These are phyloP conservation scores for Hofmannophila pseudospretella DNA, from an alignment of 2,888 invertebrate genomes.

Conservation along the genomic window DNA sequence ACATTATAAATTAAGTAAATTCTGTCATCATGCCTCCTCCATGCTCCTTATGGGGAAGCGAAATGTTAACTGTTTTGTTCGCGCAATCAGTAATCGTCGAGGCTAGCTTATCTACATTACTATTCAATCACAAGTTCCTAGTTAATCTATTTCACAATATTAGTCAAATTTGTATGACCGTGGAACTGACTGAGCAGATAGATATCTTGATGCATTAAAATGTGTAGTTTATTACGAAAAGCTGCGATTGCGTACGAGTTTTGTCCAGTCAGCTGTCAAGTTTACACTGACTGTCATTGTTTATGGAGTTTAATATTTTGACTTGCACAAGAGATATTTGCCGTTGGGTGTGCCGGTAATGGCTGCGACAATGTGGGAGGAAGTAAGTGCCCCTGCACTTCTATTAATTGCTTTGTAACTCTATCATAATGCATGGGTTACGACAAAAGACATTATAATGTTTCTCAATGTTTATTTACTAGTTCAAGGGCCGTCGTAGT, in stretches of 20 bases:
- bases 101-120: constrained; percentile 14
- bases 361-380: constrained; percentile 14
- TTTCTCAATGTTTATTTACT: constrained; percentile 9
- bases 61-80: background rate
- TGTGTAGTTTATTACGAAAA: constrained; percentile 30
- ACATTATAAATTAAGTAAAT: too few relatives aligned
- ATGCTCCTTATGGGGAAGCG: too few relatives aligned
- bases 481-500: constrained; percentile 13
- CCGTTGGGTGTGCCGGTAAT: constrained; percentile 6
- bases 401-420: constrained; percentile 9
- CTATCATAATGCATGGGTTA: constrained; percentile 8
- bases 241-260: constrained; percentile 17
- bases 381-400: constrained; percentile 12
- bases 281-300: constrained; percentile 7
- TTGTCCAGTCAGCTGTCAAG: constrained; percentile 15
- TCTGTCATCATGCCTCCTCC: too few relatives aligned
- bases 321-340: constrained; percentile 7
- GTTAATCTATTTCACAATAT: constrained; percentile 35
- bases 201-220: constrained; percentile 19
- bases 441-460: constrained; percentile 13
- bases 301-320: constrained; percentile 7
- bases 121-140: constrained; percentile 27
- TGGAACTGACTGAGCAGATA: constrained; percentile 20
- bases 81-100: constrained; percentile 12
- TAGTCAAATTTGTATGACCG: constrained; percentile 27